Base-by-base conservation (phyloP, 1,140 invertebrate species). In the Drosophila sechellia region DNA sequence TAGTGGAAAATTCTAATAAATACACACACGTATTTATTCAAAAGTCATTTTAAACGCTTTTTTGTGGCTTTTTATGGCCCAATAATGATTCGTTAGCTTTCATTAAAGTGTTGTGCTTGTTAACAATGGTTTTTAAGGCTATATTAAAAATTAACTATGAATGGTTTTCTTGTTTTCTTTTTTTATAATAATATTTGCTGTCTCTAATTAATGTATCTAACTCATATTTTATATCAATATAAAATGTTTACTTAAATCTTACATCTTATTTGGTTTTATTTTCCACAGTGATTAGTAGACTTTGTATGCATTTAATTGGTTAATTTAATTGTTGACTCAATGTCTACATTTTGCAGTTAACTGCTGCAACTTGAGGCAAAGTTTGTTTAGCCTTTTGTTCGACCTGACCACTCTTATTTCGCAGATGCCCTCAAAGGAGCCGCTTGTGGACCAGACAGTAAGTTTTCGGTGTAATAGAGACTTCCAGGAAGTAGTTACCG, bases 401-500 rank as follows among this genome's bases (percentile, higher is more conserved):
- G 11, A 27, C 20, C 3, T 8, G 3, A 12, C 17, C 52, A 8
- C 22, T 43, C 39, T 13, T 31, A 15, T 34, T 11, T 22, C 11
- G 5, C 4, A 20, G 13, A 8, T 54, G 5, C 39, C 27, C 22
- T 43, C 35, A 64, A 66, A 65, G 17, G 35, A 46, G 66, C 40
- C 66, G 66, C 59, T 17, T 13, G 42, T 11, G 56, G 31, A 3
- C 2, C 20, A 22, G 20, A 22, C 5, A 25, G 34, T 25, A 34
- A 15, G 42, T 20, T 46, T 61, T 61, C 68, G 31, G 31, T 13
- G 45, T 68, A 79, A 86, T 86, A 69, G 63, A 81, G 78, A 71
- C 75, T 86, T 87, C 75, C 70, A 81, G 83, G 83, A 86, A 86
- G 83, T 76, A 75, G 83, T 63, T 61, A 75, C 84, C 56, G 73